Percentiles rank a stretch among this genome's conserved stretches.
phyloP scores from a whole-genome alignment of 1,140 invertebrate species.

The Trichonephila clavipes region DNA sequence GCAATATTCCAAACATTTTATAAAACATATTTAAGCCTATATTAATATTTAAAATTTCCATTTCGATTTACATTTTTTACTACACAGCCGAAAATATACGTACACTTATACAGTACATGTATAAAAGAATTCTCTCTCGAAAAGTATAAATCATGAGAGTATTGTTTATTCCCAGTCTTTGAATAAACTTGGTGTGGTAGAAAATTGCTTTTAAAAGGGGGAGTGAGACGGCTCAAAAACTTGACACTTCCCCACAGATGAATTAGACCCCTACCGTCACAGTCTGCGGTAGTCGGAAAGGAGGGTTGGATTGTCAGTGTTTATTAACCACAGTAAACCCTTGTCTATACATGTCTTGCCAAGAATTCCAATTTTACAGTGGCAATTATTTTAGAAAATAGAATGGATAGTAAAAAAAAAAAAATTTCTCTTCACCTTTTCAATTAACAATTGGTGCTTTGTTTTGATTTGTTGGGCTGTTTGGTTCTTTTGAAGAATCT shows the following conservation, averaged over 20 bases:
- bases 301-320: neutral
- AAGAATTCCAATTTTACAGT: neutral
- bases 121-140: no score
- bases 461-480: neutral
- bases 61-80: no score
- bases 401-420: neutral
- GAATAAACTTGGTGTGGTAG: neutral
- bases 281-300: neutral
- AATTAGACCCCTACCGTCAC: constrained; percentile 37
- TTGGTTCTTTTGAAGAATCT: neutral
- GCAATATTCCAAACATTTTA: no score
- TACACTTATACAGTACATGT: no score
- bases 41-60: no score
- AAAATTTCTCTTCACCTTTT: neutral
- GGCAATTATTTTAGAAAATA: neutral
- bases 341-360: no score
- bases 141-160: no score
- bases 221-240: neutral
- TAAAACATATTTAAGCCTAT: no score
- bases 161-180: no score
- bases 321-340: neutral
- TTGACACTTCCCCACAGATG: neutral
- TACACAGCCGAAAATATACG: no score
- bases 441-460: neutral
- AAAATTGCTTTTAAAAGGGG: constrained; percentile 33